Base-by-base conservation (phyloP, 2,797 vertebrate genomes). In the Eutrigla gurnardus region DNA sequence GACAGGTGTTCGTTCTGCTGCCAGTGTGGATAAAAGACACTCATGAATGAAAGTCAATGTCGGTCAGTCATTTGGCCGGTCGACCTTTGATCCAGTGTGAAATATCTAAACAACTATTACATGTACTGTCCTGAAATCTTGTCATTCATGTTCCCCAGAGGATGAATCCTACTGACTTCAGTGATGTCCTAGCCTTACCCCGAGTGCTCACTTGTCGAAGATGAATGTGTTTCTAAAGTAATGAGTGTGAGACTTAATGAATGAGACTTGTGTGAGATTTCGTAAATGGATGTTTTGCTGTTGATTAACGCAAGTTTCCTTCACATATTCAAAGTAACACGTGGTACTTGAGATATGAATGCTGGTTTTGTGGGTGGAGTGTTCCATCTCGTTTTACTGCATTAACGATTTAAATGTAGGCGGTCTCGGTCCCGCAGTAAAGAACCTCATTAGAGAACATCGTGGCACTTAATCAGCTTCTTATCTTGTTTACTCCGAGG, bases 401-500 rank as follows among this genome's bases (percentile, higher is more conserved):
- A n/a, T 43, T 52, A 64, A 68, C 40, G 59, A 8, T 47, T 63
- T 36, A 72, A 61, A 11, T 42, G 13, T 10, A 15, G 37, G 25
- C 15, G 47, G 42, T 67, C 61, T 42, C 37, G 59, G 46, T 50
- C 42, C 12, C 32, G 18, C n/a, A 64, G 47, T 70, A 62, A 75
- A 80, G 65, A 54, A 46, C 47, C 53, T 69, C 63, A 81, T 62
- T 65, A 52, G 55, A 35, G 61, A 45, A 60, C 25, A 54, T 57
- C 25, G 5, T 18, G 3, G 2, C 43, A 63, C n/a, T 62, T 69
- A 65, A 81, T 82, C 75, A 75, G 17, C 35, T 12, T 13, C 37
- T 42, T 60, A 75, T 79, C 70, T 59, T 74, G 69, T 79, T 74
- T 73, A 45, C 54, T 54, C 17, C 8, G 3, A 14, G 52, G 33